Base-by-base conservation (phyloP, 1,140 invertebrate species). In the Euwallacea fornicatus region DNA sequence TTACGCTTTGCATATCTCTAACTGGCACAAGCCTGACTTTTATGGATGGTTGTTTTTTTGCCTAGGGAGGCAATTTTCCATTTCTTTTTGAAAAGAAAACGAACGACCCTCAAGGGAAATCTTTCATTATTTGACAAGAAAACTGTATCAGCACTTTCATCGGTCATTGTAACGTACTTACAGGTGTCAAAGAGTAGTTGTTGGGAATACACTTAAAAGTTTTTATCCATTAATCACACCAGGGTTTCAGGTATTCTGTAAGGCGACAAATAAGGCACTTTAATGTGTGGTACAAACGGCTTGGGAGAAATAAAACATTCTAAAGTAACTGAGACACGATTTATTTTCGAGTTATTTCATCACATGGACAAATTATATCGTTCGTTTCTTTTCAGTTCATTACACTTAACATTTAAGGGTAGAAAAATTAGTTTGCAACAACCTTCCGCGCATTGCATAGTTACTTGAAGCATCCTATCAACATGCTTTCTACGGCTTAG, bases 331-430 rank as follows among this genome's bases (percentile, higher is more conserved):
- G 21, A 69, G 43, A 50, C 46, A 64, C 62, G 44, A 21, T 54
- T 21, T 42, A 69, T 53, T 53, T 53, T 43, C 16, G 42, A 60
- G 61, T 70, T 46, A 60, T 63, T 70, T 63, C 60, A 63, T 64
- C 16, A 55, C 15, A 59, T 60, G 7, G 58, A 69, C 66, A 67
- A 70, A 55, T 70, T 70, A 70, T 70, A 70, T 70, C 68, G 68
- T 70, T 70, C 60, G 60, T 15, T 16, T 55, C 56, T 42, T 62
- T 60, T 42, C 41, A 44, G 7, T 46, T 42, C 66, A 50, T 59
- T 53, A 69, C 66, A 69, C 54, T 59, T 58, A 58, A 69, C 44
- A 41, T 47, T 11, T 15, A 46, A 33, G 15, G 47, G 33, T 56
- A 33, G 13, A n/a, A 56, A 61, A 11, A 62, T 63, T 70, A 70